Evolutionary conservation across 2,113 vertebrate species (phyloP), one percentile per base, ranked within the genome.

Genomic region (Xyrauchen texanus): DNA sequence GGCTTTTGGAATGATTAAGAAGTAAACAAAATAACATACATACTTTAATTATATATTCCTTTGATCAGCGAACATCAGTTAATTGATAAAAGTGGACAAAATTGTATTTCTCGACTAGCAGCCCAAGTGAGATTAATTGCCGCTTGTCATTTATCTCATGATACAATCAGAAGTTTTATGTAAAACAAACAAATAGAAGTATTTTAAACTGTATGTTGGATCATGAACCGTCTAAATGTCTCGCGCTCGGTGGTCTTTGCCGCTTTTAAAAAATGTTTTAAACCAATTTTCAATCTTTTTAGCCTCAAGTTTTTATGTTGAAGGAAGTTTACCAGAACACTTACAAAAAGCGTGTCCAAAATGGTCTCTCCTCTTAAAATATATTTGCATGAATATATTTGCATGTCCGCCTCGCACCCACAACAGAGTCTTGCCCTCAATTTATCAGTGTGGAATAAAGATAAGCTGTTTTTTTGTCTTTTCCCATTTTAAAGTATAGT

Each of bases 291-390:
- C 8, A 57, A n/a, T n/a, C n/a, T n/a, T n/a, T n/a, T n/a, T n/a
- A n/a, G n/a, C n/a, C 7, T 47, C 11, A 57, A 3, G 2, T 16
- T 15, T 21, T 63, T 65, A 55, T 80, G 73, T 77, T 81, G 75
- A 81, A 79, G 57, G 69, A 81, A 78, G 78, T 80, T 83, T 49
- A 61, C 77, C 51, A 61, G 72, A 70, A 60, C 8, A 66, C 46
- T 34, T 34, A 34, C 65, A 21, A 7, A 80, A 53, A 60, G 55
- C 8, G 9, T 62, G 7, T 3, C 58, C 12, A 51, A 80, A 70
- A 80, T 44, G 55, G 61, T 65, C 47, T 65, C 49, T 69, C 64
- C 5, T 47, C 49, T 47, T 55, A 53, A 9, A 5, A 5, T n/a
- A 8, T 9, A 46, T 77, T 63, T 69, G 79, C 69, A 47, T 68